Percentiles rank a stretch among this genome's conserved stretches.
phyloP scores from a whole-genome alignment of 2,888 invertebrate species.

The Patella depressa region DNA sequence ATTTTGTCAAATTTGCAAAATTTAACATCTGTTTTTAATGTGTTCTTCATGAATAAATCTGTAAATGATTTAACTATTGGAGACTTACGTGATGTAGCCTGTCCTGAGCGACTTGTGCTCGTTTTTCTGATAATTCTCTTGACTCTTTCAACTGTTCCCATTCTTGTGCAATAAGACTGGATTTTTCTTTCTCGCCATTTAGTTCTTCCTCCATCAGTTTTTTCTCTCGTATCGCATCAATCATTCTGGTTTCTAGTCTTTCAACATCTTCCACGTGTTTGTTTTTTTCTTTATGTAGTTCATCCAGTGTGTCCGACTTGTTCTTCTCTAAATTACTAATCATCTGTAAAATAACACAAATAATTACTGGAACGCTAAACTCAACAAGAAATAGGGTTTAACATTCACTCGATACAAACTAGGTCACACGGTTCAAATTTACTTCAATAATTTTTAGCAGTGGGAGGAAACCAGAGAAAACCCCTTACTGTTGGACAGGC shows the following conservation, averaged over 20 bases:
- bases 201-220: conserved; percentile 46
- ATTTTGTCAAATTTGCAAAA: no score
- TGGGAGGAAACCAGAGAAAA: no score
- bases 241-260: conserved; percentile 45
- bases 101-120: conserved; percentile 55
- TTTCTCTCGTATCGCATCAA: conserved; percentile 36
- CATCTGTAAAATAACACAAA: conserved; percentile 43
- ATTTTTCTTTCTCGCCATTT: conserved; percentile 51
- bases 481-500: no score
- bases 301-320: conserved; percentile 51
- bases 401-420: no score
- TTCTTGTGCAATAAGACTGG: conserved; percentile 47
- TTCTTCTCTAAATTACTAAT: conserved; percentile 58
- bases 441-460: no score
- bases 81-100: conserved; percentile 50
- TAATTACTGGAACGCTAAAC: no score
- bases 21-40: no score
- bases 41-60: no score
- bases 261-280: conserved; percentile 46
- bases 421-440: no score
- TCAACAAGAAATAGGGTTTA: no score
- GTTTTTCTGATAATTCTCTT: conserved; percentile 48
- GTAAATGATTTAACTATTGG: background rate
- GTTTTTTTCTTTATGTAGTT: conserved; percentile 55
- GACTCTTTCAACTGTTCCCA: conserved; percentile 56